Base-by-base conservation (phyloP, 2,888 invertebrate species). In the Spialia ferax region DNA sequence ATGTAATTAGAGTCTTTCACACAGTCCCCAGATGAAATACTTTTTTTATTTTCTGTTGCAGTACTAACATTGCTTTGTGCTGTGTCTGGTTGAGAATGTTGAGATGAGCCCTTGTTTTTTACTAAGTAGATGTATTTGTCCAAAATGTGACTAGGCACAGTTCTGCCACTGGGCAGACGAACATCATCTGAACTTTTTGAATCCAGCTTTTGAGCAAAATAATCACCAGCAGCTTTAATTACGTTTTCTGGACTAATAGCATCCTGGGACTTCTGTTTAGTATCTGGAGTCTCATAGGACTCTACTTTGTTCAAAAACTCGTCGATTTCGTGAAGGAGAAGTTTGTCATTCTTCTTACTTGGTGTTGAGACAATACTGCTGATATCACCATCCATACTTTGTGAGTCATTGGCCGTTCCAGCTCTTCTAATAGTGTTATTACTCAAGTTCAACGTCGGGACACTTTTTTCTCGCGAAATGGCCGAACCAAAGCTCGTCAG, bases 111-210 rank as follows among this genome's bases (percentile, higher is more conserved):
- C 23, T 82, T 86, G 69, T 83, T 89, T 78, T 88, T 89, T 0
- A 88, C 90, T 72, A 93, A 85, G 76, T 93, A 93, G 74, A 93
- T 93, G 70, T 93, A 93, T 74, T 91, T 93, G 74, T 93, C 91
- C 57, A 93, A 79, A 26, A 92, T 76, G 74, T 76, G 81, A 75
- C 83, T 86, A 0, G 89, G 75, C 0, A 90, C 86, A 45, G 83
- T 75, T 55, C 89, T 77, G 0, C 90, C 91, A 73, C 91, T 91
- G 0, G 91, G 90, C 6, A 89, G 75, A 70, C 78, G 85, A 1
- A 91, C 77, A 70, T 89, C 86, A 69, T 82, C 79, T 20, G 64
- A 15, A 20, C 76, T 81, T 70, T 82, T 86, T 0, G 77, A 75
- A 15, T 89, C 88, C 18, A 91, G 74, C 73, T 89, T 89, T n/a